A percentile compares a stretch with the other conserved stretches of the same genome.
Conservation (phyloP, 2,113 vertebrate species). For the Paradisaea rubra region DNA sequence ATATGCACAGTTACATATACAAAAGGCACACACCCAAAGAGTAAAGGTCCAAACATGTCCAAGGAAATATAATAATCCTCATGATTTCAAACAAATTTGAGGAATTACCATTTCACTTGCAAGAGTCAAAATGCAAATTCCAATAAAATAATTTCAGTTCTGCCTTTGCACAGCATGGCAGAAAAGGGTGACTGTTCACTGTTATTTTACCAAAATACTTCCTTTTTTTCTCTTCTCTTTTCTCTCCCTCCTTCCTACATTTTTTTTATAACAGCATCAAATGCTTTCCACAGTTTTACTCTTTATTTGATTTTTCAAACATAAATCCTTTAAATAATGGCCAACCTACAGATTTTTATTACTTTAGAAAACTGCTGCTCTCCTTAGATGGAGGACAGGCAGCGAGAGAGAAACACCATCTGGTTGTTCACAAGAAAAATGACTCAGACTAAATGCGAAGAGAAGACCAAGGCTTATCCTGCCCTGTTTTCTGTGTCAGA, state of each 20-base stretch:
- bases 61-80: neutral
- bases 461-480: neutral
- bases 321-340: neutral
- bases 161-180: neutral
- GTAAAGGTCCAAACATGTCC: neutral
- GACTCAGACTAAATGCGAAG: neutral
- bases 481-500: neutral
- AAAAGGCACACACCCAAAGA: neutral
- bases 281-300: neutral
- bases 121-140: neutral
- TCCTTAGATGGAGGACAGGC: neutral
- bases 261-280: neutral
- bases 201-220: neutral
- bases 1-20: neutral
- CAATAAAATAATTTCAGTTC: neutral
- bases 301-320: neutral
- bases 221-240: neutral
- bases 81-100: neutral
- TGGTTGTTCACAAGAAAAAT: neutral
- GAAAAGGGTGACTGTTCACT: neutral
- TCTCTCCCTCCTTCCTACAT: neutral
- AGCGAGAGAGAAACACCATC: neutral
- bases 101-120: neutral
- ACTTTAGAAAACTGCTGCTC: neutral
- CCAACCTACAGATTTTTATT: neutral